Percentiles rank a stretch among this genome's conserved stretches.
Evolutionary conservation across 2,888 invertebrate species (phyloP).

Genomic region (Amiota communis): DNA sequence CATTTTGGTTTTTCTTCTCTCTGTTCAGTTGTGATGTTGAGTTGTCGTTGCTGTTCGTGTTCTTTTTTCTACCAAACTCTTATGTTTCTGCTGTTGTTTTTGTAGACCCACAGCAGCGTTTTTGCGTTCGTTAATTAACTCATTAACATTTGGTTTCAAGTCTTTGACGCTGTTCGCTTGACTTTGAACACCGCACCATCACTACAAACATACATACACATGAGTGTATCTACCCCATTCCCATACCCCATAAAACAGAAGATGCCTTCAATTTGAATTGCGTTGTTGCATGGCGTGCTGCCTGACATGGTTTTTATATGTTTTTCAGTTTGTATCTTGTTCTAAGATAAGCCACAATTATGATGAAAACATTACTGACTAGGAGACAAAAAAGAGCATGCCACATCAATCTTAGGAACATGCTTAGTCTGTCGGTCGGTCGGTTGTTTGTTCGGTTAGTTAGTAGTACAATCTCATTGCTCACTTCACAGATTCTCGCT

Average conservation of each 20-base stretch:
- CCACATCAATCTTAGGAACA: neutral
- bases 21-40: neutral
- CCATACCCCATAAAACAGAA: no score
- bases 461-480: neutral
- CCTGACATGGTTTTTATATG: constrained; percentile 22
- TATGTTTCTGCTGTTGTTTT: constrained; percentile 40
- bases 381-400: no score
- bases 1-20: neutral
- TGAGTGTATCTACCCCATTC: no score
- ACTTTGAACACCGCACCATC: neutral
- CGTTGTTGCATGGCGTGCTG: constrained; percentile 8
- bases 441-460: neutral
- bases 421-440: neutral
- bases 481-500: neutral
- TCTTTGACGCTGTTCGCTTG: constrained; percentile 33
- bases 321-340: neutral
- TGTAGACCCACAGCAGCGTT: constrained; percentile 66
- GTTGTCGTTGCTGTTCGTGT: neutral
- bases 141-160: constrained; percentile 68
- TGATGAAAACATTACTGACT: no score
- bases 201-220: neutral
- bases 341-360: no score
- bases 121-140: constrained; percentile 71
- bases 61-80: constrained; percentile 9
- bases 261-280: neutral